Evolutionary conservation across 2,888 invertebrate species (phyloP).

Genomic region (Ommatoiulus sabulosus): DNA sequence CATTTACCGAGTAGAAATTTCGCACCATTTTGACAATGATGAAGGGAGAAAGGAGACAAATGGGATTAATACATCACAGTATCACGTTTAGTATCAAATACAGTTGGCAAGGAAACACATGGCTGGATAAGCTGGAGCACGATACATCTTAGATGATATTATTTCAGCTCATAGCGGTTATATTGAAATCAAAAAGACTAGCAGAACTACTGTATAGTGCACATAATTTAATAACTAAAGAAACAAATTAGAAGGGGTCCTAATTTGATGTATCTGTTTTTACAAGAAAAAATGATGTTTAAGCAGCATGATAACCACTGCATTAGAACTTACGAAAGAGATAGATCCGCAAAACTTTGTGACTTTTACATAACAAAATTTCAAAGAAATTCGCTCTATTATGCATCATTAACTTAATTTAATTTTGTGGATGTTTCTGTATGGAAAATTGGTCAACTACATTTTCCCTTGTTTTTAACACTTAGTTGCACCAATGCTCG

Average conservation of each 20-base stretch:
- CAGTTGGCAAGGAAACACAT: conserved; percentile 10
- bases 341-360: too few relatives aligned
- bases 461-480: too few relatives aligned
- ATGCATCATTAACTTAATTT: too few relatives aligned
- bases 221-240: too few relatives aligned
- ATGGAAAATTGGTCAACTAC: too few relatives aligned
- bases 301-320: not conserved
- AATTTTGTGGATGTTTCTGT: too few relatives aligned
- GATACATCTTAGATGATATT: not conserved
- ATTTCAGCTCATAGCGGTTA: not conserved
- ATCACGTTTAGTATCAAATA: not conserved
- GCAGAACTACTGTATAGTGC: not conserved
- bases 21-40: conserved; percentile 4
- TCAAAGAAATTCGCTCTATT: too few relatives aligned
- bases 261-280: not conserved
- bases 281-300: not conserved
- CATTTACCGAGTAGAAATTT: not conserved
- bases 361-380: too few relatives aligned
- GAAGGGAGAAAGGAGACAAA: not conserved
- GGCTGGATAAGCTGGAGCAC: not conserved
- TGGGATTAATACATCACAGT: not conserved
- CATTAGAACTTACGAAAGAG: not conserved
- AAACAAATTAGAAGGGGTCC: not conserved
- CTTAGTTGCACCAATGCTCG: too few relatives aligned
- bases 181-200: not conserved